These are phyloP conservation scores for Drosophila flavopinicola DNA, from an alignment of 2,888 invertebrate species.

Conservation along the genomic window DNA sequence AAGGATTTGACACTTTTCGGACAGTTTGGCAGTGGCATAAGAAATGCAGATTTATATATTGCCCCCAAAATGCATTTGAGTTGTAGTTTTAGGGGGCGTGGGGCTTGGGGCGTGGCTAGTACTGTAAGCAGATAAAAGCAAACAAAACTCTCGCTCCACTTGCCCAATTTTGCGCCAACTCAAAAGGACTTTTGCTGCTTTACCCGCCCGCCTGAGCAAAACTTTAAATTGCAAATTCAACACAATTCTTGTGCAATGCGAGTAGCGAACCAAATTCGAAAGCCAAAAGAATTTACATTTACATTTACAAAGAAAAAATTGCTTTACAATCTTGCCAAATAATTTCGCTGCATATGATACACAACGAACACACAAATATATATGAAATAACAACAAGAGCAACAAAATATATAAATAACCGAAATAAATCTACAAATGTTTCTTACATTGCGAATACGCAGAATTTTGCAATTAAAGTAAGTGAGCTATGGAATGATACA, in stretches of 20 bases:
- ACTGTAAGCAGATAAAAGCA: conserved; percentile 57
- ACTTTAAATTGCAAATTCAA: conserved; percentile 68
- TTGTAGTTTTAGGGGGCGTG: not conserved
- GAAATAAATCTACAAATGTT: conserved; percentile 27
- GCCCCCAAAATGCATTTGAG: conserved; percentile 32
- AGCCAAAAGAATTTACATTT: conserved; percentile 59
- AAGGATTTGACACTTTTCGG: conserved; percentile 66
- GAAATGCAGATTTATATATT: conserved; percentile 51
- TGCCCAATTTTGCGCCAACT: conserved; percentile 45
- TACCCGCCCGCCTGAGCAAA: conserved; percentile 23
- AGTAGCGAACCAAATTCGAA: conserved; percentile 33
- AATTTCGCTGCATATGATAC: conserved; percentile 44
- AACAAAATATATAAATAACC: conserved; percentile 7
- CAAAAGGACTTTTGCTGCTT: conserved; percentile 35
- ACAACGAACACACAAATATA: conserved; percentile 20
- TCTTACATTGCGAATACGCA: not conserved
- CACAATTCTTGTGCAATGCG: conserved; percentile 47
- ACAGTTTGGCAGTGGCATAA: conserved; percentile 43
- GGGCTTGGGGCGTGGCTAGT: not conserved
- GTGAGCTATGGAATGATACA: not conserved
- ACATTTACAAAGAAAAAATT: conserved; percentile 58
- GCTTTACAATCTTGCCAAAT: conserved; percentile 52
- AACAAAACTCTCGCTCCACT: conserved; percentile 49
- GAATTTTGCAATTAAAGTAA: conserved; percentile 25
- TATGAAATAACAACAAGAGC: not conserved